Conservation (phyloP, 2,797 vertebrate genomes). For the Lacerta agilis region DNA sequence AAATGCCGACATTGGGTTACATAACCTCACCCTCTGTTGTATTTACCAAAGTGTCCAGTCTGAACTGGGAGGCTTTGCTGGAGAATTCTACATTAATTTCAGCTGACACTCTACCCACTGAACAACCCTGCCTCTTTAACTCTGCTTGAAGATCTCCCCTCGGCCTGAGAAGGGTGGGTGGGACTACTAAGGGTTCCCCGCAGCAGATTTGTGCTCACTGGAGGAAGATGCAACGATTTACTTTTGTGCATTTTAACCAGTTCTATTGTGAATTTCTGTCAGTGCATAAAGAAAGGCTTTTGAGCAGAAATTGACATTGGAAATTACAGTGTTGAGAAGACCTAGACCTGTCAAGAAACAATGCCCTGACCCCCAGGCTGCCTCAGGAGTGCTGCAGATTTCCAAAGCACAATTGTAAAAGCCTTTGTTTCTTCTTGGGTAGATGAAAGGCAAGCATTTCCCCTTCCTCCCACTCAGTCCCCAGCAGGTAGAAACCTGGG, state of each 20-base stretch:
- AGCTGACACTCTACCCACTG: background rate
- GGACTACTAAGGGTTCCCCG: rapidly evolving
- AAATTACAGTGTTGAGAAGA: conserved; percentile 47
- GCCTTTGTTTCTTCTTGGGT: conserved; percentile 36
- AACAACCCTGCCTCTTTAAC: background rate
- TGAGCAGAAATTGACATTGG: conserved; percentile 22
- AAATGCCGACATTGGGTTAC: background rate
- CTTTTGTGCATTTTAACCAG: background rate
- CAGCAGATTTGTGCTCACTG: background rate
- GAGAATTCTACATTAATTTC: background rate
- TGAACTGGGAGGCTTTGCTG: background rate
- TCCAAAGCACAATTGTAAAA: background rate
- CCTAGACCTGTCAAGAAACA: conserved; percentile 43
- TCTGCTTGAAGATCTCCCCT: background rate
- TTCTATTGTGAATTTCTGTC: conserved; percentile 30
- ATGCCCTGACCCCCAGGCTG: conserved; percentile 44
- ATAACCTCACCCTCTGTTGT: no score
- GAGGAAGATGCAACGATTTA: background rate
- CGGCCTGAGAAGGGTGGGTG: background rate
- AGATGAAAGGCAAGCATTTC: conserved; percentile 28
- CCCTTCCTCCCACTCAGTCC: conserved; percentile 27
- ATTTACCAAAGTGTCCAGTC: background rate
- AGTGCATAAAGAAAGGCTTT: background rate
- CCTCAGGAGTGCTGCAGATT: conserved; percentile 36
- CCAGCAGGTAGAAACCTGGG: conserved; percentile 5